Evolutionary conservation across 2,888 invertebrate species (phyloP).

Genomic region (Agrochola macilenta): DNA sequence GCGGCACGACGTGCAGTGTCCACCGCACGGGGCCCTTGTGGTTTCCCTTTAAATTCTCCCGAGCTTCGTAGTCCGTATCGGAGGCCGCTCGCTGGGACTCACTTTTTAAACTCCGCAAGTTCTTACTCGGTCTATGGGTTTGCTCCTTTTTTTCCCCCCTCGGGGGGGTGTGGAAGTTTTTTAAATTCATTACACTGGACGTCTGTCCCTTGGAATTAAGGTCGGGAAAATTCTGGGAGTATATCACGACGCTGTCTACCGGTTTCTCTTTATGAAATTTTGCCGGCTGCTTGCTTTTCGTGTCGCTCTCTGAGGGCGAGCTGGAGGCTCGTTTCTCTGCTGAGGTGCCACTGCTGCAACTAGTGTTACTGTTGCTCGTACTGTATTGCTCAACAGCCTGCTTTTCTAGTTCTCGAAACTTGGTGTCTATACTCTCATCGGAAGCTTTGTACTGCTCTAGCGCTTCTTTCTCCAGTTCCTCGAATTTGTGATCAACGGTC

Average conservation of each 20-base stretch:
- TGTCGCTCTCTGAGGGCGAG: conserved; percentile 73
- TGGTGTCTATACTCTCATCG: conserved; percentile 90
- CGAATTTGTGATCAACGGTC: conserved; percentile 85
- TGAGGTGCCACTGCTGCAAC: conserved; percentile 86
- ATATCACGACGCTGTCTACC: conserved; percentile 86
- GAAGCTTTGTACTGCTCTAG: conserved; percentile 91
- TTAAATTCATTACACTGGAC: conserved; percentile 87
- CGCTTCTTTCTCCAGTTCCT: conserved; percentile 91
- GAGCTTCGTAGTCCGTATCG: conserved; percentile 85
- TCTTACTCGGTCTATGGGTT: conserved; percentile 80
- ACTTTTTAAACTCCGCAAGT: conserved; percentile 76
- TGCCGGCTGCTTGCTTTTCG: conserved; percentile 77
- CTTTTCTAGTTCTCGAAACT: conserved; percentile 91
- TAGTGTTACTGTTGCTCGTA: conserved; percentile 87
- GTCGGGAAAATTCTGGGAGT: conserved; percentile 88
- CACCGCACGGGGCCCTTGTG: conserved; percentile 84
- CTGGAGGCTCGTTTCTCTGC: conserved; percentile 78
- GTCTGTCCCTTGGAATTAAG: conserved; percentile 80
- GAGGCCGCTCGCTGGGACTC: conserved; percentile 84
- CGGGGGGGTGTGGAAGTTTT: conserved; percentile 90
- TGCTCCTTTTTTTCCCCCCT: conserved; percentile 89
- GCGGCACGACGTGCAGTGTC: conserved; percentile 82
- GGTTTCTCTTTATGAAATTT: conserved; percentile 87
- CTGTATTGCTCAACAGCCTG: conserved; percentile 93
- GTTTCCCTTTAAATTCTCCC: conserved; percentile 73